These are phyloP conservation scores for Eupithecia inturbata DNA, from an alignment of 2,888 invertebrate species.

Conservation along the genomic window DNA sequence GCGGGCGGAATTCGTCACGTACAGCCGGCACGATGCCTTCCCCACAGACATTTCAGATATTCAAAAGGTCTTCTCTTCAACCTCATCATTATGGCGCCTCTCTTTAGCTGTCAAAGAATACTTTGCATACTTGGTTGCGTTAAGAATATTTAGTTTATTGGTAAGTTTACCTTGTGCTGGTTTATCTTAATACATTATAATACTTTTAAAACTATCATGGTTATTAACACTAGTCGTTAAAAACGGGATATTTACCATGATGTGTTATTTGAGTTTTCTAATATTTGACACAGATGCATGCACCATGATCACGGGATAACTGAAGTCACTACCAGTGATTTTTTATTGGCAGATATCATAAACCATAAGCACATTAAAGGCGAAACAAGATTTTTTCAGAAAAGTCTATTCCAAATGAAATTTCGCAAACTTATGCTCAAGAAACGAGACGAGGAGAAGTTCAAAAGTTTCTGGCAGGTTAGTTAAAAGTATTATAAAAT, in stretches of 20 bases:
- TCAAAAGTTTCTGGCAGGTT: neutral
- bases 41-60: slow-evolving; percentile 64
- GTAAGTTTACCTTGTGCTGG: neutral
- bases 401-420: neutral
- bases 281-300: neutral
- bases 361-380: no score
- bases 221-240: no score
- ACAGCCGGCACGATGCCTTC: slow-evolving; percentile 49
- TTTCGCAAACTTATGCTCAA: neutral
- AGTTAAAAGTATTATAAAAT: no score
- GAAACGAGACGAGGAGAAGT: no score
- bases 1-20: slow-evolving; percentile 58
- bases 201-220: no score
- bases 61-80: slow-evolving; percentile 64
- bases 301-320: neutral
- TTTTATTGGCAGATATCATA: neutral
- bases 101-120: slow-evolving; percentile 46
- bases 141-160: neutral
- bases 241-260: no score
- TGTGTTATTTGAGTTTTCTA: neutral
- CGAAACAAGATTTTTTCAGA: neutral
- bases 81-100: slow-evolving; percentile 41
- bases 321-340: neutral
- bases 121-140: slow-evolving; percentile 38
- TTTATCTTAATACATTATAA: neutral